phyloP scores from a whole-genome alignment of 2,113 vertebrate species.

The Tricholaema leucomelas region DNA sequence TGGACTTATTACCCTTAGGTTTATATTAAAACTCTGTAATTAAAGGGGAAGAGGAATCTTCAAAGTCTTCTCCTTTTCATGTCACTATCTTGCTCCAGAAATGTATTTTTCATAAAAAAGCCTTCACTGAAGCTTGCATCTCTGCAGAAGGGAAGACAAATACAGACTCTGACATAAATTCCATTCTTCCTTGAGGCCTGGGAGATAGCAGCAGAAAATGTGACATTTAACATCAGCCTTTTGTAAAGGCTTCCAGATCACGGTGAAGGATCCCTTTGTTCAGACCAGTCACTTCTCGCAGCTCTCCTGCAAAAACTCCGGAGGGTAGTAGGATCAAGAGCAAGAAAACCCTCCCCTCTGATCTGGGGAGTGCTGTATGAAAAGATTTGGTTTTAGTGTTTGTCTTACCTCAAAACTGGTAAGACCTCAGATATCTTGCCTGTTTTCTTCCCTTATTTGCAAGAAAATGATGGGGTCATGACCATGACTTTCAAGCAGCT shows the following conservation, averaged over 20 bases:
- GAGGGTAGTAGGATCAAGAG: background rate
- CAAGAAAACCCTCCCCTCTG: background rate
- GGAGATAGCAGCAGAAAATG: constrained; percentile 37
- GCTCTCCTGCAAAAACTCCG: constrained; percentile 4
- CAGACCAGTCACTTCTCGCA: constrained; percentile 15
- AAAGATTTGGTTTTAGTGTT: background rate
- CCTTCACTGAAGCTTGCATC: background rate
- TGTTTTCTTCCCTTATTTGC: background rate
- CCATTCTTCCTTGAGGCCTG: constrained; percentile 30
- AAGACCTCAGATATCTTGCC: background rate
- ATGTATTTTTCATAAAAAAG: background rate
- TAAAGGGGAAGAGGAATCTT: background rate
- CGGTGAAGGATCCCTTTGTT: constrained; percentile 54
- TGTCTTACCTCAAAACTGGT: background rate
- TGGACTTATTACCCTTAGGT: background rate
- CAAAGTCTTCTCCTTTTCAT: background rate
- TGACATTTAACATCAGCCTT: constrained; percentile 57
- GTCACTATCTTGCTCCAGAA: accelerated
- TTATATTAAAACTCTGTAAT: background rate
- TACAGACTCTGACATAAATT: background rate
- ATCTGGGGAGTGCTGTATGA: background rate
- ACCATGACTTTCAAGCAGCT: background rate
- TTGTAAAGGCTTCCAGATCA: constrained; percentile 31
- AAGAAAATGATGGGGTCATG: background rate
- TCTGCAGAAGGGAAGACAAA: constrained; percentile 36